Evolutionary conservation across 2,888 invertebrate genomes (phyloP).

Genomic region (Dryocosmus kuriphilus): DNA sequence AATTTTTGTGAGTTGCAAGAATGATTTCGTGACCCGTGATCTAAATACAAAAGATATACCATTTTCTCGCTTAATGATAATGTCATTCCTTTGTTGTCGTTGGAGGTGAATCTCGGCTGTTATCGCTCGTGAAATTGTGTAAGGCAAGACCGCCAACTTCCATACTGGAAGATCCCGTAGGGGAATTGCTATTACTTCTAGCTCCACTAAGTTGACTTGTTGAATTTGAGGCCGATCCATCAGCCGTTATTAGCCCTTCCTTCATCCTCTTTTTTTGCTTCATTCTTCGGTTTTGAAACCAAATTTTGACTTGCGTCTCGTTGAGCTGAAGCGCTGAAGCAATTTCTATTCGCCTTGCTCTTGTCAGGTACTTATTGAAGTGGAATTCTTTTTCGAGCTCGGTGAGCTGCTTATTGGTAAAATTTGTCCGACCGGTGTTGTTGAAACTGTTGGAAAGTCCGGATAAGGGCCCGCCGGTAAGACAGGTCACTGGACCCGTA

Average conservation of each 20-base stretch:
- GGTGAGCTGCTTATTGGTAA: conserved; percentile 99
- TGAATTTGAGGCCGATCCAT: conserved; percentile 73
- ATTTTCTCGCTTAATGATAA: conserved; percentile 24
- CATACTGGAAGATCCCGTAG: conserved; percentile 70
- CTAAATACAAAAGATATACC: neutral
- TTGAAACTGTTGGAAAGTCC: conserved; percentile 79
- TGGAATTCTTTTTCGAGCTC: conserved; percentile 99
- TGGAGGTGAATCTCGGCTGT: conserved; percentile 84
- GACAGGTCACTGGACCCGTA: conserved; percentile 64
- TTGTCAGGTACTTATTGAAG: conserved; percentile 98
- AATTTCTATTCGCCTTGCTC: conserved; percentile 98
- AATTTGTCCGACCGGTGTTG: conserved; percentile 97
- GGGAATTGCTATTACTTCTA: conserved; percentile 74
- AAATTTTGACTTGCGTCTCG: conserved; percentile 98
- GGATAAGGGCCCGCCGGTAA: conserved; percentile 62
- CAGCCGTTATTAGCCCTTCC: conserved; percentile 89
- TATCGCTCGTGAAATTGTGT: conserved; percentile 82
- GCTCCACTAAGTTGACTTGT: conserved; percentile 72
- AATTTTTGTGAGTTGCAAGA: neutral
- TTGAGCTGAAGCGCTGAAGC: conserved; percentile 97
- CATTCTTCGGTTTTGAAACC: conserved; percentile 99
- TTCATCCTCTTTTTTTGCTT: conserved; percentile 98
- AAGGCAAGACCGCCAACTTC: conserved; percentile 66
- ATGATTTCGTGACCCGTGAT: neutral
- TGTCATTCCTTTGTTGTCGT: conserved; percentile 71